Base-by-base conservation (phyloP, 2,113 vertebrate species). In the Cromileptes altivelis region DNA sequence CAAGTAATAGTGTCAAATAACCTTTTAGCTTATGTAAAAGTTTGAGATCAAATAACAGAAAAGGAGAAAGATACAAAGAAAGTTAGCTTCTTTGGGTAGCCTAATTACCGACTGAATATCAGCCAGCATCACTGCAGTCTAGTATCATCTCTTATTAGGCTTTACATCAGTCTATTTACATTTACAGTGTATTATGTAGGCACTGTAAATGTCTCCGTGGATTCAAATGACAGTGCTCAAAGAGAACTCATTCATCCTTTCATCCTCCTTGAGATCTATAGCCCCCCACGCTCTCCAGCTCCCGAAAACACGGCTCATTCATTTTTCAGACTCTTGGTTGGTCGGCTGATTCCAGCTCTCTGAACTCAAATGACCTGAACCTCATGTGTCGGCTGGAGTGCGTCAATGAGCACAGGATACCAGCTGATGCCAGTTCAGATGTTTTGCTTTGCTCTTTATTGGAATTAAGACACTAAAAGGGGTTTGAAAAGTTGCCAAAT, bases 171-270 rank as follows among this genome's bases (percentile, higher is more conserved):
- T 80, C 15, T 78, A 30, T 81, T 77, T 63, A 62, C 27, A 30
- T 81, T 77, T 63, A 62, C 27, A 72, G 18, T 57, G 14, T 42
- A 30, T 69, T 42, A 50, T 56, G 2, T 40, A 73, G 47, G 40
- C 40, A 19, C 21, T 80, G 30, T 56, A 49, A 6, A 67, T 69
- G 56, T 75, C 56, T 80, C 83, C 55, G 17, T 27, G 50, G 55
- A 76, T 65, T 65, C 8, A 50, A 57, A 69, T 63, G 57, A 33
- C 19, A 23, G 30, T 14, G 15, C 70, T 56, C 61, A 82, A 68
- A 82, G 40, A 73, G 6, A 80, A 57, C 61, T 11, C 50, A 71
- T 70, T 27, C 55, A 76, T 64, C n/a, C 47, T 76, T 68, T 81
- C 57, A 85, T 42, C 52, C 47, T 77, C 65, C 71, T 75, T 19